Evolutionary conservation across 2,797 vertebrate species (phyloP).

Genomic region (Nothura maculosa): DNA sequence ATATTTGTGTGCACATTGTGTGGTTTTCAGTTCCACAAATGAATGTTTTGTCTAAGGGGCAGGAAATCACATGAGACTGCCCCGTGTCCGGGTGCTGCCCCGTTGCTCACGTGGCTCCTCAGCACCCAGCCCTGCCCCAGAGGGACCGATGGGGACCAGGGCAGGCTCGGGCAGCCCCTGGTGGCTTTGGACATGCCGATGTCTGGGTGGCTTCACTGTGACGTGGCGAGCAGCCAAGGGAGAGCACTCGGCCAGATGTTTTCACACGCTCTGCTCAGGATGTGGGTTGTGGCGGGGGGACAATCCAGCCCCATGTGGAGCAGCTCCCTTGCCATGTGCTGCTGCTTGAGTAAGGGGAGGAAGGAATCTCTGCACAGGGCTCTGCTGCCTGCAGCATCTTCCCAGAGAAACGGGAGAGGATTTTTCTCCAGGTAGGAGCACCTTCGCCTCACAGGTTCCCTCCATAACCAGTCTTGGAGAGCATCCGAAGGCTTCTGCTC

Average conservation of each 20-base stretch:
- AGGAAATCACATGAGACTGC: neutral
- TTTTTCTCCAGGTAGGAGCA: neutral
- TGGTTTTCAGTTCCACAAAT: neutral
- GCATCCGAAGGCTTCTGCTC: neutral
- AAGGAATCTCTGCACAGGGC: neutral
- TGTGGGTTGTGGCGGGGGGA: neutral
- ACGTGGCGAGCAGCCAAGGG: neutral
- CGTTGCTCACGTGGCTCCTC: neutral
- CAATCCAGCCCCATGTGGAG: neutral
- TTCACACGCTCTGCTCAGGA: neutral
- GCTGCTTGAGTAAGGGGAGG: neutral
- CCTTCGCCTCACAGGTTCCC: neutral
- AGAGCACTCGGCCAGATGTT: neutral
- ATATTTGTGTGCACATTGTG: neutral
- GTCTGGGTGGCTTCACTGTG: neutral
- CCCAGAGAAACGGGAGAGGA: neutral
- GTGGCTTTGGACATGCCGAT: neutral
- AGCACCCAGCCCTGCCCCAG: too few species aligned
- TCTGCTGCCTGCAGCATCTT: neutral
- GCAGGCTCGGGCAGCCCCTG: neutral
- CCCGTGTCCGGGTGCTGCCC: neutral
- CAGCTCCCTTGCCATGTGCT: neutral
- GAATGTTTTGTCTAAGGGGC: neutral
- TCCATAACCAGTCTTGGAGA: neutral
- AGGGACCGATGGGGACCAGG: neutral